Evolutionary conservation across 2,888 invertebrate genomes (phyloP).

Genomic region (Xanthorhoe spadicearia): DNA sequence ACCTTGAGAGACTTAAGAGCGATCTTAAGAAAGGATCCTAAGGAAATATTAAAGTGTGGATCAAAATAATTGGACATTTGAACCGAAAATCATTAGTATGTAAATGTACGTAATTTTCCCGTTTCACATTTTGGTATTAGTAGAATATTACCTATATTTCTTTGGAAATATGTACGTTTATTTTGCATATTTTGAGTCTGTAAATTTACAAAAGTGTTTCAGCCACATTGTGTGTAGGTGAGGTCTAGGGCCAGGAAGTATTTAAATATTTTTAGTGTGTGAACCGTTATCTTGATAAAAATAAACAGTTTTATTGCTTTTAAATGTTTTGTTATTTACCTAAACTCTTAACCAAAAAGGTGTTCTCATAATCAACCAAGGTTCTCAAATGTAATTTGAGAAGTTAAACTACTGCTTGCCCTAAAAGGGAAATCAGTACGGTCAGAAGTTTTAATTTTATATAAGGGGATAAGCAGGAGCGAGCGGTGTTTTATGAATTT

Average conservation of each 20-base stretch:
- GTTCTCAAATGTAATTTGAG: constrained; percentile 16
- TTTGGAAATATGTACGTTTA: no score
- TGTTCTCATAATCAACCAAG: background rate
- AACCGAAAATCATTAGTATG: no score
- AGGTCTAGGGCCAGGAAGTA: background rate
- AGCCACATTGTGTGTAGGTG: no score
- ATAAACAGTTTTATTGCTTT: background rate
- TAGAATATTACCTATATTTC: no score
- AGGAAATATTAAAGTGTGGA: background rate
- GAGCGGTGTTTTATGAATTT: constrained; percentile 25
- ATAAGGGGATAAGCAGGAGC: constrained; percentile 19
- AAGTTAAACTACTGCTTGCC: constrained; percentile 8
- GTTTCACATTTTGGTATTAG: no score
- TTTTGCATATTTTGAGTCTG: no score
- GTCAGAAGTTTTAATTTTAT: constrained; percentile 22
- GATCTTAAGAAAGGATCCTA: constrained; percentile 8
- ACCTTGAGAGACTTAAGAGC: constrained; percentile 19
- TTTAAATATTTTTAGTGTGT: background rate
- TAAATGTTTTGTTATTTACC: background rate
- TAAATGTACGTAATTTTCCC: no score
- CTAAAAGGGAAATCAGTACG: constrained; percentile 20
- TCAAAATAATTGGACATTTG: no score
- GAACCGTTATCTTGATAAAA: background rate
- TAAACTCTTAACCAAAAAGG: background rate
- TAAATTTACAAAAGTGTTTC: no score